Evolutionary conservation across 2,113 vertebrate species (phyloP).

Genomic region (Ursus arctos): DNA sequence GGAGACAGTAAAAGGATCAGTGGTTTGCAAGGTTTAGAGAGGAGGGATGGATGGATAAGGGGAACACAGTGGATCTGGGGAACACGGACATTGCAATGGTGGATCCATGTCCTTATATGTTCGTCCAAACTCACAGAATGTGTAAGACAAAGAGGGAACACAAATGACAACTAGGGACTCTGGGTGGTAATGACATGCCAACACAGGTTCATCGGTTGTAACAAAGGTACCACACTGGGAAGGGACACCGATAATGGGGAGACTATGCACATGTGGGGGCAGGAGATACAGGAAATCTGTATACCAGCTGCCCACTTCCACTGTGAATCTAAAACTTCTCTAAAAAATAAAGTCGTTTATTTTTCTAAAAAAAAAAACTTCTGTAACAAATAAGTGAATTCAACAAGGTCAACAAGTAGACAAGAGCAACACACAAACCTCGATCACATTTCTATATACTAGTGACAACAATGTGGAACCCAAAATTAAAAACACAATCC

Average conservation of each 20-base stretch:
- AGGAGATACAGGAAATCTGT: background rate
- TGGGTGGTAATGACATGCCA: background rate
- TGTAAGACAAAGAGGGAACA: background rate
- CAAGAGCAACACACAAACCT: background rate
- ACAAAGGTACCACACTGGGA: background rate
- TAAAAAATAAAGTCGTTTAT: background rate
- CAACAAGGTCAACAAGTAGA: background rate
- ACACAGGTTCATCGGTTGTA: background rate
- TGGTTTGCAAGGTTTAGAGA: background rate
- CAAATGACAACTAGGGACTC: background rate
- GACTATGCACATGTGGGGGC: background rate
- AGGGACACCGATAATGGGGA: background rate
- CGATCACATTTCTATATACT: background rate
- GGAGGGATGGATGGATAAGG: background rate
- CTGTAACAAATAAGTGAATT: background rate
- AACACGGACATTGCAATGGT: background rate
- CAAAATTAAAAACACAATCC: background rate
- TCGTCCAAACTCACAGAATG: background rate
- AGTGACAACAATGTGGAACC: background rate
- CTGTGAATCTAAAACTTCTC: background rate
- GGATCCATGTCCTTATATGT: too few relatives aligned
- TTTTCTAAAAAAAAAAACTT: background rate
- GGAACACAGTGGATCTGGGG: background rate
- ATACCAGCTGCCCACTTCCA: background rate
- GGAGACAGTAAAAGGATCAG: background rate